Evolutionary conservation across 2,888 invertebrate genomes (phyloP).

Genomic region (Muschampia plurimacula): DNA sequence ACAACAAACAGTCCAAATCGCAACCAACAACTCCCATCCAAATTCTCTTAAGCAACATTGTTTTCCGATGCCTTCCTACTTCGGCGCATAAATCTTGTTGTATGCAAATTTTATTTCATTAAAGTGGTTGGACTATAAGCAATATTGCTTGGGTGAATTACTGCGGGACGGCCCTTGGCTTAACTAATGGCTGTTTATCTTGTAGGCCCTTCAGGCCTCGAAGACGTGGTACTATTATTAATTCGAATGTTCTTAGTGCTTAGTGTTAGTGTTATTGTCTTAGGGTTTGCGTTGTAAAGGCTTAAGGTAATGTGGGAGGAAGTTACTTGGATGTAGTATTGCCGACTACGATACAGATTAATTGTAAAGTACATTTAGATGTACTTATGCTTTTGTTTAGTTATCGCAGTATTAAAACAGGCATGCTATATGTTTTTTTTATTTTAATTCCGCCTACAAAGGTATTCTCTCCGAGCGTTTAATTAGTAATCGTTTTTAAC

Average conservation of each 20-base stretch:
- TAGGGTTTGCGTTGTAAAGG: slow-evolving; percentile 17
- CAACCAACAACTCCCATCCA: slow-evolving; percentile 55
- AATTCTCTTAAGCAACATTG: slow-evolving; percentile 65
- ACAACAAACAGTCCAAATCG: slow-evolving; percentile 26
- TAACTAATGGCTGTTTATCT: slow-evolving; percentile 85
- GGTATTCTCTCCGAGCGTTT: background rate
- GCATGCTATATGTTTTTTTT: background rate
- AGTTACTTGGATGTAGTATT: background rate
- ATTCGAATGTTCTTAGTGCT: slow-evolving; percentile 49
- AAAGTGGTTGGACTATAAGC: slow-evolving; percentile 79
- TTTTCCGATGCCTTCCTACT: slow-evolving; percentile 68
- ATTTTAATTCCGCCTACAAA: background rate
- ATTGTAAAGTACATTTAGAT: too few relatives aligned
- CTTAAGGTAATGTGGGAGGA: background rate
- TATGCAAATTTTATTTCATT: slow-evolving; percentile 86
- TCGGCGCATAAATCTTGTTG: slow-evolving; percentile 78
- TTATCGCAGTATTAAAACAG: too few relatives aligned
- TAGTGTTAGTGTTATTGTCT: slow-evolving; percentile 7
- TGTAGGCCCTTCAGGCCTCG: slow-evolving; percentile 66
- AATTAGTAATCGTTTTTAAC: slow-evolving; percentile 24
- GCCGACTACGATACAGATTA: too few relatives aligned
- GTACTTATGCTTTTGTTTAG: too few relatives aligned
- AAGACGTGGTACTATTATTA: slow-evolving; percentile 73
- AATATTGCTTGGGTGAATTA: slow-evolving; percentile 79
- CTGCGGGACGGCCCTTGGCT: slow-evolving; percentile 76